A percentile compares a stretch with the other conserved stretches of the same genome.
phyloP scores from a whole-genome alignment of 2,888 invertebrate species.

The Hipparchia semele region DNA sequence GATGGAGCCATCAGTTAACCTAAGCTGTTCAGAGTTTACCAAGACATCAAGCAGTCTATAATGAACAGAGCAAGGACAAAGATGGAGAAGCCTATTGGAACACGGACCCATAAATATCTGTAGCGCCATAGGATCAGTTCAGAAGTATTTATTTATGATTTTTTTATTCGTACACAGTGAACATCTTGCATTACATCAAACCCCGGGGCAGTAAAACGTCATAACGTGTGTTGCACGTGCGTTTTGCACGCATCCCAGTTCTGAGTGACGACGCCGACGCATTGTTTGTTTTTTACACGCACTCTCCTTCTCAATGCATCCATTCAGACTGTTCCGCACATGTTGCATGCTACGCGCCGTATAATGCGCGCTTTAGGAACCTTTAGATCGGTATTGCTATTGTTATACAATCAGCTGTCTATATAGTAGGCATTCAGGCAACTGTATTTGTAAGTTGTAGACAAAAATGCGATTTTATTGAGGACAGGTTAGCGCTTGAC shows the following conservation, averaged over 20 bases:
- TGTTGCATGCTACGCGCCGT: conserved; percentile 23
- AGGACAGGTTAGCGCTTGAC: neutral
- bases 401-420: conserved; percentile 21
- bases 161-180: neutral
- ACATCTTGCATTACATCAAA: conserved; percentile 8
- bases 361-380: conserved; percentile 12
- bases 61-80: neutral
- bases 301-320: conserved; percentile 34
- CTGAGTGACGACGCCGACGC: conserved; percentile 20
- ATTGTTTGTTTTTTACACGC: conserved; percentile 40
- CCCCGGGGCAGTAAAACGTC: conserved; percentile 29
- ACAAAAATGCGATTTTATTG: neutral
- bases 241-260: conserved; percentile 47
- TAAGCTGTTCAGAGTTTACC: too few relatives aligned
- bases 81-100: too few relatives aligned
- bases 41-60: too few relatives aligned
- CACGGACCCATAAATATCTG: too few relatives aligned
- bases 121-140: too few relatives aligned
- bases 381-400: conserved; percentile 1
- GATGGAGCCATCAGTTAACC: too few relatives aligned
- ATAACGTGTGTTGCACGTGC: conserved; percentile 56
- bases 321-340: conserved; percentile 28
- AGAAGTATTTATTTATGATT: too few relatives aligned
- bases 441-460: neutral
- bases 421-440: neutral